These are phyloP conservation scores for Drosophila nigrodunni DNA, from an alignment of 1,140 invertebrate genomes.

Conservation along the genomic window DNA sequence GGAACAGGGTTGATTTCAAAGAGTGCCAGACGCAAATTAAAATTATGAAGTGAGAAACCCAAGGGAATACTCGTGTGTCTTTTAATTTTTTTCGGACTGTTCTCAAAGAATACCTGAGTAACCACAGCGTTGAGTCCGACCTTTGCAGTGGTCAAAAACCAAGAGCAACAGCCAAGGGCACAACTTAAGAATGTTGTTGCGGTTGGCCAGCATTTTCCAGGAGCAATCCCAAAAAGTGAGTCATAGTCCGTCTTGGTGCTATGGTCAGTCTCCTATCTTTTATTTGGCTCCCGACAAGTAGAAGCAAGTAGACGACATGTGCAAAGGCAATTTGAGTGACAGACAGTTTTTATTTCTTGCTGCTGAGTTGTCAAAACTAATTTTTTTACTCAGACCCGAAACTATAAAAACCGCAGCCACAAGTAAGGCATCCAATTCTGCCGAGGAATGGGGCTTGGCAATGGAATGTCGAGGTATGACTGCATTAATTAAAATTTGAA, in stretches of 20 bases:
- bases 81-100: slow-evolving; percentile 5
- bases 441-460: not conserved
- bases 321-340: slow-evolving; percentile 19
- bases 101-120: slow-evolving; percentile 51
- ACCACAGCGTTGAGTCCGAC: slow-evolving; percentile 47
- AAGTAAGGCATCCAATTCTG: slow-evolving; percentile 2
- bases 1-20: slow-evolving; percentile 7
- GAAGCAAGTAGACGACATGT: slow-evolving; percentile 8
- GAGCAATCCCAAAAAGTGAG: not conserved
- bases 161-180: slow-evolving; percentile 30
- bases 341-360: slow-evolving; percentile 25
- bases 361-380: slow-evolving; percentile 43
- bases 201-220: slow-evolving; percentile 43
- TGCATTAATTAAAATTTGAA: slow-evolving; percentile 83
- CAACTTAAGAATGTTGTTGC: slow-evolving; percentile 64
- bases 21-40: slow-evolving; percentile 61
- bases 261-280: slow-evolving; percentile 10
- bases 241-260: not conserved
- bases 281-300: slow-evolving; percentile 12
- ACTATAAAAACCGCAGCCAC: slow-evolving; percentile 8
- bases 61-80: not conserved
- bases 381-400: slow-evolving; percentile 9
- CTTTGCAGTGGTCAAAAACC: slow-evolving; percentile 20
- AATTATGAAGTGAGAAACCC: slow-evolving; percentile 50
- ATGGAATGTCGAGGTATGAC: slow-evolving; percentile 41